Base-by-base conservation (phyloP, 2,888 invertebrate genomes). In the Agelastica alni region DNA sequence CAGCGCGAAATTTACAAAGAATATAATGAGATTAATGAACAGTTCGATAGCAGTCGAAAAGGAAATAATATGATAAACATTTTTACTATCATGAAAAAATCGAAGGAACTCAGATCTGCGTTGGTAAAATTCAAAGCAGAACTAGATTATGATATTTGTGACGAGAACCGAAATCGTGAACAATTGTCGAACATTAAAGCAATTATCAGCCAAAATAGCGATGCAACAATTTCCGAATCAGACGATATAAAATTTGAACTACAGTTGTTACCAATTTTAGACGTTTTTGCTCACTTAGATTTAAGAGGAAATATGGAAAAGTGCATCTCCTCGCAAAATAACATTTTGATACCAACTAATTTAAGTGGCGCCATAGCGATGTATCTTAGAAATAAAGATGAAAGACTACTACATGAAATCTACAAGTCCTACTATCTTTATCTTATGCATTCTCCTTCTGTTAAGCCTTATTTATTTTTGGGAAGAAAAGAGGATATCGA, bases 371-470 rank as follows among this genome's bases (percentile, higher is more conserved):
- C 65, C 16, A 45, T 72, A 17, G 39, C 62, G 43, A 60, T 60
- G n/a, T 74, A 64, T 48, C 57, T 59, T 16, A 55, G 53, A 36
- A 63, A 60, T 6, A 49, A 59, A 39, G 71, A 74, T 48, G 20
- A 60, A 14, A 62, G 67, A 42, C 53, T 72, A 9, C 18, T 65
- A 3, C 70, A 73, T 54, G 73, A 75, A 69, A 59, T 74, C 26
- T 63, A 53, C 36, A 67, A 67, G 32, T 58, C 59, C 4, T 66
- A 67, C 36, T 66, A 67, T 34, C 31, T 58, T 18, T 72, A 71
- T 53, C 52, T 72, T 18, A 56, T 65, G 49, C 67, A 71, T 55
- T 67, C 69, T 3, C 65, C 70, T 2, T 64, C 66, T 17, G 46
- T 59, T 30, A 47, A 41, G 18, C 66, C 69, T 2, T 46, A 18